Evolutionary conservation across 53 echinoderm and acorn worm genomes (phyloP).

Genomic region (Holothuria scabra): DNA sequence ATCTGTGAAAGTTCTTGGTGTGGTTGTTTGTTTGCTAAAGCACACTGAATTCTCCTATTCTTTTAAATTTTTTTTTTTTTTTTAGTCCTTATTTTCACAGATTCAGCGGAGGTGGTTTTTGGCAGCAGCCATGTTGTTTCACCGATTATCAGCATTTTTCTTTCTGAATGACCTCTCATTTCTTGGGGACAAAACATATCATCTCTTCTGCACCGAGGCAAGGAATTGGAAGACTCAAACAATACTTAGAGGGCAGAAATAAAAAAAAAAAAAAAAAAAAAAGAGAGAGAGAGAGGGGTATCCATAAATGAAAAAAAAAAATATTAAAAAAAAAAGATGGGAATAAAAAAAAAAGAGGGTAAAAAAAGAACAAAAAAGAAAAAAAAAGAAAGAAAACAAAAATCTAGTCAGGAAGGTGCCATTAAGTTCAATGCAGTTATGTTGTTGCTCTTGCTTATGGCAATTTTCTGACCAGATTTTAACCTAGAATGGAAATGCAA

Average conservation of each 20-base stretch:
- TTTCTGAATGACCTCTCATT: neutral
- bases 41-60: too few species aligned
- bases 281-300: too few species aligned
- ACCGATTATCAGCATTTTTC: conserved; percentile 7
- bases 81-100: conserved; percentile 30
- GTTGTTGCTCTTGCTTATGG: too few species aligned
- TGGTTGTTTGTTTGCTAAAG: too few species aligned
- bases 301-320: neutral
- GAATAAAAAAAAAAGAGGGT: conserved; percentile 41
- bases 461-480: neutral
- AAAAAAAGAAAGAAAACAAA: conserved; percentile 34
- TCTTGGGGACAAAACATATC: conserved; percentile 9
- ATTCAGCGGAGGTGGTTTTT: conserved; percentile 23
- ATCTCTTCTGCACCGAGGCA: neutral
- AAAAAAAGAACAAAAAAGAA: neutral
- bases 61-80: neutral
- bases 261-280: conserved; percentile 29
- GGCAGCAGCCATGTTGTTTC: neutral
- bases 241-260: neutral
- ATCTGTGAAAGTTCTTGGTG: too few species aligned
- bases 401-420: conserved; percentile 15
- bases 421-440: neutral
- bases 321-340: conserved; percentile 39
- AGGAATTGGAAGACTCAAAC: neutral
- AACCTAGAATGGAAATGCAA: too few species aligned